Conservation (phyloP, 2,797 vertebrate species). For the Schizothorax lantsangensis region DNA sequence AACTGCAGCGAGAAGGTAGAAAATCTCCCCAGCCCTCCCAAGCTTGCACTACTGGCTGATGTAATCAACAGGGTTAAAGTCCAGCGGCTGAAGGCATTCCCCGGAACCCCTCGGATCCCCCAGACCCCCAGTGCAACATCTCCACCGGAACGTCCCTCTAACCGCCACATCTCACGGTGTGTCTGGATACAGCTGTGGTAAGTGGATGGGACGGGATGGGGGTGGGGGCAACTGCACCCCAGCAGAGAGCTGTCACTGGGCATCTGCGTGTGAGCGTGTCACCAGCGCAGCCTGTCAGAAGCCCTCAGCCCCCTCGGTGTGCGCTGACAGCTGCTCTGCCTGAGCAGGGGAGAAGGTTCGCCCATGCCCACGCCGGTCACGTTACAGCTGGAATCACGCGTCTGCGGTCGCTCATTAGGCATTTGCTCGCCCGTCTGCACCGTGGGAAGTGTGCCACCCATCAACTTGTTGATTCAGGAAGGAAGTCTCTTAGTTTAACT, state of each 20-base stretch:
- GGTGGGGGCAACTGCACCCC: slow-evolving; percentile 76
- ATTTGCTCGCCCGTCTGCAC: background rate
- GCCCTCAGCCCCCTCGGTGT: slow-evolving; percentile 63
- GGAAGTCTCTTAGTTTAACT: background rate
- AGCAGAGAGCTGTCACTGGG: slow-evolving; percentile 78
- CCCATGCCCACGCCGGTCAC: slow-evolving; percentile 18
- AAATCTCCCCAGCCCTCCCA: background rate
- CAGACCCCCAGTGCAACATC: background rate
- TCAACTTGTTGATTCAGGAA: slow-evolving; percentile 26
- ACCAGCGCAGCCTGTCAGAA: slow-evolving; percentile 76
- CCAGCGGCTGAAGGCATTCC: background rate
- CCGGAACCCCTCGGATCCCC: background rate
- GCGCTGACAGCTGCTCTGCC: slow-evolving; percentile 51
- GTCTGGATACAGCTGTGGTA: slow-evolving; percentile 71
- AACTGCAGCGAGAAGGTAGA: background rate
- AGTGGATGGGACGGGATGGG: slow-evolving; percentile 26
- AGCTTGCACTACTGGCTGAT: slow-evolving; percentile 37
- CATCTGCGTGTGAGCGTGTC: slow-evolving; percentile 70
- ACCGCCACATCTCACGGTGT: slow-evolving; percentile 44
- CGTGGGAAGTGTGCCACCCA: background rate
- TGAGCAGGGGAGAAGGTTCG: slow-evolving; percentile 16
- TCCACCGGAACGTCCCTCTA: slow-evolving; percentile 61
- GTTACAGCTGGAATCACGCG: slow-evolving; percentile 43
- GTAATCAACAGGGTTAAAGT: slow-evolving; percentile 39
- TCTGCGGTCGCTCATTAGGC: slow-evolving; percentile 37